Evolutionary conservation across 2,888 invertebrate genomes (phyloP), one percentile per base, ranked within the genome.

Genomic region (Tenthredo notha): DNA sequence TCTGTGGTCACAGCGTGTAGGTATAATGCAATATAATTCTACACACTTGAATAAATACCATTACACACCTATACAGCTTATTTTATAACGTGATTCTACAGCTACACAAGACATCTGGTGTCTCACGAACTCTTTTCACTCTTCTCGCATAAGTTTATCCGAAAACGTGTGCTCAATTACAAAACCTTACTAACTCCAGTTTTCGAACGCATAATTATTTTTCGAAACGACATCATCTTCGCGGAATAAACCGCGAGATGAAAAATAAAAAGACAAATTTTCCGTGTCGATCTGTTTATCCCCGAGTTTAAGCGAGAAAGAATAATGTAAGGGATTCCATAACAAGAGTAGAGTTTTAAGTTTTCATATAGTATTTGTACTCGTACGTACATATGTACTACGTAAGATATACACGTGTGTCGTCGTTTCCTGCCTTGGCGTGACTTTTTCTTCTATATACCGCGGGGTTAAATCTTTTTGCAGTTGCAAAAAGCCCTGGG

Each of bases 11-110:
- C 54, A 54, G n/a, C 1, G n/a, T 54, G 83, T 21, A 84, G 65
- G 72, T 61, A 86, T 85, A 33, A 47, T 15, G 15, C 12, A 4
- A 47, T 47, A 47, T 47, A 47, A 47, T 15, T 47, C 47, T 80
- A 85, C 85, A 87, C 86, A 87, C 85, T 80, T 74, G 83, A 77
- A 86, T 67, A 29, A 29, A 67, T 29, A 67, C 67, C 4, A 10
- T 6, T 67, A 29, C 25, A 12, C 15, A 47, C 1, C n/a, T n/a
- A 29, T 6, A 29, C 12, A 67, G 10, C 21, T 3, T 25, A 15
- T 40, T 74, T 10, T 40, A 21, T 5, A 40, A 74, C 29, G 72
- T 25, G 72, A 43, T 43, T 40, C n/a, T 21, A 43, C 21, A 40
- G n/a, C 18, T 15, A 74, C 40, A 43, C 21, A 21, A 10, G 40